Base-by-base conservation (phyloP, 2,113 vertebrate genomes). In the Larimichthys crocea region DNA sequence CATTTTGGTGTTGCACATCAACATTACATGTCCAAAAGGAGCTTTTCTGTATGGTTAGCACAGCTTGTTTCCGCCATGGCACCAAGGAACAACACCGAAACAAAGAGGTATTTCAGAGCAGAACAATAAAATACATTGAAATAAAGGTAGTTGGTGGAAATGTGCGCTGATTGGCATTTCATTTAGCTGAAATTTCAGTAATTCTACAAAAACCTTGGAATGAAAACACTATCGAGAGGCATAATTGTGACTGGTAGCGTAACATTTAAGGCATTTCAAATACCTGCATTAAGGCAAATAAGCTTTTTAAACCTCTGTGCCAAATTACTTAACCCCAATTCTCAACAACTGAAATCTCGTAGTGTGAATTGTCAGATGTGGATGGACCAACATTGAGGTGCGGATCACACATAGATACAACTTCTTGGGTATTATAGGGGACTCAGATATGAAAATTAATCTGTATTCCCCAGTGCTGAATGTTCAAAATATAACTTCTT, bases 401-500 rank as follows among this genome's bases (percentile, higher is more conserved):
- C 31, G 72, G 50, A 68, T 79, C 29, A 63, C 50, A 64, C 55
- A 77, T 42, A 49, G 31, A 64, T 52, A 35, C 16, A 15, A 20
- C 24, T 35, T 50, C 9, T 42, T 59, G 10, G 31, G 29, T 55
- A 73, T 48, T 50, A 70, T n/a, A 9, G 20, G 22, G 3, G 20
- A 66, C 46, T 62, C 42, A 48, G 35, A 78, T 35, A 16, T 56
- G 26, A 26, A 73, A 82, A 69, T 40, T 80, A 22, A 75, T 67
- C 66, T 44, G 7, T 48, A 64, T 75, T 82, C 15, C 9, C 62
- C 46, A 19, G 1, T 70, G 64, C 52, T 82, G 59, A 65, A 76
- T 72, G 78, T 81, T 89, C 73, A 60, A 68, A 87, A 80, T 49
- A 22, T 20, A 63, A 67, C 59, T 80, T 86, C 4, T 60, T 35